Conservation (phyloP, 2,113 vertebrate species). For the Ascaphus truei region DNA sequence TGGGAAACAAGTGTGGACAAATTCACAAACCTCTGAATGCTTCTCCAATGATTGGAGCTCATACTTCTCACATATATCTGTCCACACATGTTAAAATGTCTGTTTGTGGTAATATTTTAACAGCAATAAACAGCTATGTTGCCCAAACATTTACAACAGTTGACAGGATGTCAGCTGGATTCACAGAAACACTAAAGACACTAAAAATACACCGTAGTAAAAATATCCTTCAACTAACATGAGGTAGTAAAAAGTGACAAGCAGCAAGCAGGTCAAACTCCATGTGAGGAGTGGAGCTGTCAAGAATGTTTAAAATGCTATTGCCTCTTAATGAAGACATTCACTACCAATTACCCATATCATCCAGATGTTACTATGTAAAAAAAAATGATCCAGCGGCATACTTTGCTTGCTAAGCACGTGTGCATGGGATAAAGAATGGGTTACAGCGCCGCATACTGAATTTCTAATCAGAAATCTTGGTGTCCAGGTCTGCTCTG, state of each 20-base stretch:
- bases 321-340: no score
- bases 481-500: no score
- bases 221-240: no score
- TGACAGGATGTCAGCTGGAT: not conserved
- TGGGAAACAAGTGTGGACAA: not conserved
- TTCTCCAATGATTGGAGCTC: conserved; percentile 2
- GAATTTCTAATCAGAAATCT: no score
- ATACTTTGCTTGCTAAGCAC: no score
- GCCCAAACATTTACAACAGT: not conserved
- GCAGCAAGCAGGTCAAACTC: not conserved
- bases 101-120: conserved; percentile 11
- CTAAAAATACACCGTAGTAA: no score
- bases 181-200: no score
- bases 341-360: no score
- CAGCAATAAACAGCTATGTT: not conserved
- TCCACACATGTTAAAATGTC: conserved; percentile 10
- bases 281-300: not conserved
- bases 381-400: no score
- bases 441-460: no score
- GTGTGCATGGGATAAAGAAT: no score
- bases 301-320: no score
- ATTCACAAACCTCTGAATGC: not conserved
- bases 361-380: not conserved
- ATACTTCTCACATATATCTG: conserved; percentile 1
- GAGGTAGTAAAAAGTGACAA: not conserved